A percentile compares a stretch with the other conserved stretches of the same genome.
Evolutionary conservation across 2,888 invertebrate species (phyloP).

Genomic region (Lasioglossum marginatum): DNA sequence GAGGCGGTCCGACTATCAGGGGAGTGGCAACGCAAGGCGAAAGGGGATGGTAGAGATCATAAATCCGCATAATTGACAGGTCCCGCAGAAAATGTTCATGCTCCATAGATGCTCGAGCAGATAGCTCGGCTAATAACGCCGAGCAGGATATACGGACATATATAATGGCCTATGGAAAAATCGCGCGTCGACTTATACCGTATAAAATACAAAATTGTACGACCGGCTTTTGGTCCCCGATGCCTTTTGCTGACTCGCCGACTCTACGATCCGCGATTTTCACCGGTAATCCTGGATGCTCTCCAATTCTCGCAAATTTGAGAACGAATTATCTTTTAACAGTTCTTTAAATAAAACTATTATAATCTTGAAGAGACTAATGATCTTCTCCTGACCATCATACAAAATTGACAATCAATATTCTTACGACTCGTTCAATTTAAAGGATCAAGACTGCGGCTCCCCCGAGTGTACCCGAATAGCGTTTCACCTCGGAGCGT

Average conservation of each 20-base stretch:
- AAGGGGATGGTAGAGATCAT: slow-evolving; percentile 66
- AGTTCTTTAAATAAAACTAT: not conserved
- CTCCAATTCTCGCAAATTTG: not conserved
- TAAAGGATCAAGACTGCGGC: too few relatives aligned
- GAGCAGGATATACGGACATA: slow-evolving; percentile 52
- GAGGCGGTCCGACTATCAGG: not conserved
- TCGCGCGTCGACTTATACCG: slow-evolving; percentile 15
- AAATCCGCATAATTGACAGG: slow-evolving; percentile 82
- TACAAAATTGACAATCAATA: too few relatives aligned
- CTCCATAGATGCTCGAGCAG: slow-evolving; percentile 70
- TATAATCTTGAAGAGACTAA: not conserved
- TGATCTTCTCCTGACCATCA: too few relatives aligned
- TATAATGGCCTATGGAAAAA: slow-evolving; percentile 60
- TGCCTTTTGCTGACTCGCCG: slow-evolving; percentile 5
- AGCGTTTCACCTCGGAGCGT: too few relatives aligned
- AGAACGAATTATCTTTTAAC: not conserved
- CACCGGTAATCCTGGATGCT: not conserved
- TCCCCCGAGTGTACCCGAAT: too few relatives aligned
- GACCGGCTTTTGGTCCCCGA: slow-evolving; percentile 9
- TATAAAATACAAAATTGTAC: slow-evolving; percentile 39
- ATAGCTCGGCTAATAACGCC: slow-evolving; percentile 71
- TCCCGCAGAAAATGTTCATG: slow-evolving; percentile 68
- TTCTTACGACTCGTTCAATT: too few relatives aligned
- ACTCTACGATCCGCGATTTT: not conserved
- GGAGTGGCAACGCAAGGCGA: not conserved